Evolutionary conservation across 2,888 invertebrate genomes (phyloP).

Genomic region (Margaritifera margaritifera): DNA sequence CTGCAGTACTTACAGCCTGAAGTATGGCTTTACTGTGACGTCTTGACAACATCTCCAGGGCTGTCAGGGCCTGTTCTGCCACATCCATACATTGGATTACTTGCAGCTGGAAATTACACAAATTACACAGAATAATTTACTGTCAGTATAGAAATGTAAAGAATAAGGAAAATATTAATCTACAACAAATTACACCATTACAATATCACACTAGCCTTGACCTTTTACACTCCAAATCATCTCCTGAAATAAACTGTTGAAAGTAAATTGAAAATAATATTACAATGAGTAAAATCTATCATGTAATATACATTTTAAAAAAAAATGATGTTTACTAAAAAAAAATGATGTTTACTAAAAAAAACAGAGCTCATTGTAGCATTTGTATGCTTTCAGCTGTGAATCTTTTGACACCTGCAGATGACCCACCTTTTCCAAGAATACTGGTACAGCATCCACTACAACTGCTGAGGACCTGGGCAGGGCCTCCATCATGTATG

Average conservation of each 20-base stretch:
- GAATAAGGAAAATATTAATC: neutral
- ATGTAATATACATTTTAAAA: no score
- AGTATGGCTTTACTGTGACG: slow-evolving; percentile 97
- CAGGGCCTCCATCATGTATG: slow-evolving; percentile 99
- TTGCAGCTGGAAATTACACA: slow-evolving; percentile 78
- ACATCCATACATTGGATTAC: slow-evolving; percentile 99
- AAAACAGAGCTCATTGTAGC: neutral
- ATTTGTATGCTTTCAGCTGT: neutral
- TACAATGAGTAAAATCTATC: no score
- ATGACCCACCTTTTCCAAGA: slow-evolving; percentile 83
- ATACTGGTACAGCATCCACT: slow-evolving; percentile 96
- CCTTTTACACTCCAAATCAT: no score
- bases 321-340: neutral
- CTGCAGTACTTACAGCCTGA: slow-evolving; percentile 66
- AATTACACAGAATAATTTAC: neutral
- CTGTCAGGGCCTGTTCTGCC: slow-evolving; percentile 97
- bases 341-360: neutral
- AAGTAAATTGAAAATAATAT: no score
- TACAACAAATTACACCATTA: no score
- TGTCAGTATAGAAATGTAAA: neutral
- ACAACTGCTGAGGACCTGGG: slow-evolving; percentile 95
- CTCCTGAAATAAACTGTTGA: no score
- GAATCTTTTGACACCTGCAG: neutral
- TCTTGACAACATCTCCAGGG: slow-evolving; percentile 95
- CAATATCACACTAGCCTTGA: no score